A percentile compares a stretch with the other conserved stretches of the same genome.
Evolutionary conservation across 2,888 invertebrate species (phyloP).

Genomic region (Gonocerus acuteangulatus): DNA sequence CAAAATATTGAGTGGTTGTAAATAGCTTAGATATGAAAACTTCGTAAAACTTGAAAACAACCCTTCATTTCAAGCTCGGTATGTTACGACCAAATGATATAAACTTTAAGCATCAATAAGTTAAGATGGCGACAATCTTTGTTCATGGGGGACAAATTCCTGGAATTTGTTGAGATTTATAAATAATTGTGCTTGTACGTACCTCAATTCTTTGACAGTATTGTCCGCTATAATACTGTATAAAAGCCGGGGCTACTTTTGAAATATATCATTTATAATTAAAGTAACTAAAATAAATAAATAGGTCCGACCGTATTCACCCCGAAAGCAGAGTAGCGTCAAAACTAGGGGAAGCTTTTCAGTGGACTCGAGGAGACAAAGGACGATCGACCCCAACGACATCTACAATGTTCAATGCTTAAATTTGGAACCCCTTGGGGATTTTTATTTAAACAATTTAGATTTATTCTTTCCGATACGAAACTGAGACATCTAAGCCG

Average conservation of each 20-base stretch:
- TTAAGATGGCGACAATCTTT: conserved; percentile 37
- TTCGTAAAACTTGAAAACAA: conserved; percentile 5
- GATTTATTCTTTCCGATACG: not conserved
- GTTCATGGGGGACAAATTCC: conserved; percentile 33
- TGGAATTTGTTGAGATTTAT: conserved; percentile 33
- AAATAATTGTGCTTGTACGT: conserved; percentile 5
- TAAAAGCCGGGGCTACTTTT: conserved; percentile 6
- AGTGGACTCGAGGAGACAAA: conserved; percentile 25
- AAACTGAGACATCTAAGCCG: too few relatives aligned
- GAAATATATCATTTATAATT: conserved; percentile 15
- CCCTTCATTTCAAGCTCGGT: not conserved
- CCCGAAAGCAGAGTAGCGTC: conserved; percentile 33
- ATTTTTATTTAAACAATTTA: not conserved
- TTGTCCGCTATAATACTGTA: conserved; percentile 13
- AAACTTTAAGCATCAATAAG: conserved; percentile 35
- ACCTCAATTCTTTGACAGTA: not conserved
- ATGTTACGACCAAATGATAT: conserved; percentile 20
- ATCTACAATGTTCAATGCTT: conserved; percentile 27
- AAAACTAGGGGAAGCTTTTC: conserved; percentile 34
- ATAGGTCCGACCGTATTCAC: conserved; percentile 4
- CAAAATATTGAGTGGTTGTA: too few relatives aligned
- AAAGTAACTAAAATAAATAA: conserved; percentile 6
- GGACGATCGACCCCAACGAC: conserved; percentile 29
- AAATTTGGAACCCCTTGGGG: conserved; percentile 16
- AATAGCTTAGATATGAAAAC: too few relatives aligned